A percentile compares a stretch with the other conserved stretches of the same genome.
Conservation (phyloP, 2,888 invertebrate genomes). For the Cylindroiulus punctatus region DNA sequence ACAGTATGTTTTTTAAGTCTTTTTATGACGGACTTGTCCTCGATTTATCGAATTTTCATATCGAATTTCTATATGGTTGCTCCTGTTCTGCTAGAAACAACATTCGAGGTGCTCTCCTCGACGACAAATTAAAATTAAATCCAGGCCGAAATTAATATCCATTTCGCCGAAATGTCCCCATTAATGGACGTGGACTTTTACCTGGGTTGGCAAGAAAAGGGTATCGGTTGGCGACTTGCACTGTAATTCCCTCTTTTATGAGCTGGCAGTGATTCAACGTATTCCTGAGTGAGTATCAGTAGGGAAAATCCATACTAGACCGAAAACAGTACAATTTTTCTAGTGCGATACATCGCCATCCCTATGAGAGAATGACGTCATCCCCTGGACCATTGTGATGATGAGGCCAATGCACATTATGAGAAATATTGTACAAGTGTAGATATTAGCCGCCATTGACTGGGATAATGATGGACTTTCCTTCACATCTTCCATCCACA, state of each 20-base stretch:
- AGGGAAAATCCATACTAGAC: not conserved
- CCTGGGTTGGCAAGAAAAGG: not conserved
- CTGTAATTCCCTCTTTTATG: not conserved
- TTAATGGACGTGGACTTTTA: not conserved
- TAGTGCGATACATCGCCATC: not conserved
- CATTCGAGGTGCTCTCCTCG: not conserved
- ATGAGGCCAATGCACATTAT: too few species aligned
- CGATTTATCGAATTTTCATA: not conserved
- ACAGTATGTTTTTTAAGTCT: not conserved
- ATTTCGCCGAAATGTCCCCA: not conserved
- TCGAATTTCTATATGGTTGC: not conserved
- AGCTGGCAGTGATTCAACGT: slow-evolving; percentile 28
- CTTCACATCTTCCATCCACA: too few species aligned
- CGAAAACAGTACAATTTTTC: not conserved
- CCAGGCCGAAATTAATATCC: not conserved
- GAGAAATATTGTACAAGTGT: too few species aligned
- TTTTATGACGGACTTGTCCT: not conserved
- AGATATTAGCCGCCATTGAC: too few species aligned
- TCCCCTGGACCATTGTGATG: too few species aligned
- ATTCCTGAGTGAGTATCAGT: not conserved
- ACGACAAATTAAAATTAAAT: not conserved
- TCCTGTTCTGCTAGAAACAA: not conserved
- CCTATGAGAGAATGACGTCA: not conserved
- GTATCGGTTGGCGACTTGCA: not conserved
- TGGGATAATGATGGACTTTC: too few species aligned